These are phyloP conservation scores for Microctenopoma steveboyesi DNA, from an alignment of 2,797 vertebrate genomes.

Conservation along the genomic window DNA sequence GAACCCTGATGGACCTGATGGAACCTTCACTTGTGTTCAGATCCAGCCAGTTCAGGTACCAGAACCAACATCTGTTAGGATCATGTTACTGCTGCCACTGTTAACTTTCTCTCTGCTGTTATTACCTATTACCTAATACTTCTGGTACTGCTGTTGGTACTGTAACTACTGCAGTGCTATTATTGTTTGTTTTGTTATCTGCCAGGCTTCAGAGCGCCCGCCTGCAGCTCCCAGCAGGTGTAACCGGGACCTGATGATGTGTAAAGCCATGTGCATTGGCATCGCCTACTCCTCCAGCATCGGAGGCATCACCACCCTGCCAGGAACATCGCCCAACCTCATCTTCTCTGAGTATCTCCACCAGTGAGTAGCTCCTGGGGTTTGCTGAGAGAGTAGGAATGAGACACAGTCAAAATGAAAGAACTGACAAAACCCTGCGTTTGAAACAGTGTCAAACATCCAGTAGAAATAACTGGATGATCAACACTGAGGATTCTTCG, in stretches of 20 bases:
- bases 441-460: not conserved
- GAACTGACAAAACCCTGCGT: not conserved
- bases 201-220: not conserved
- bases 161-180: fast-evolving
- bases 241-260: conserved; percentile 74
- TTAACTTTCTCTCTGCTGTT: not conserved
- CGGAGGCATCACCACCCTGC: conserved; percentile 90
- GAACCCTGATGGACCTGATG: conserved; percentile 30
- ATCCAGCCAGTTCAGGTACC: conserved; percentile 48
- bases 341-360: conserved; percentile 92
- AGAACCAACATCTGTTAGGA: not conserved
- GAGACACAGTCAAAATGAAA: not conserved
- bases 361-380: conserved; percentile 79
- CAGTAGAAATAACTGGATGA: no score
- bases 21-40: conserved; percentile 22
- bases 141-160: not conserved
- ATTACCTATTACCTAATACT: fast-evolving
- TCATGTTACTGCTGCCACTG: not conserved
- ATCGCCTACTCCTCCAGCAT: conserved; percentile 93
- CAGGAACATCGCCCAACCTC: conserved; percentile 93
- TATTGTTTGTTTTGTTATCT: not conserved
- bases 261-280: conserved; percentile 90
- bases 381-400: not conserved
- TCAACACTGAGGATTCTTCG: not conserved
- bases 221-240: not conserved